Conservation (phyloP, 2,113 vertebrate species). For the Platysternon megacephalum region DNA sequence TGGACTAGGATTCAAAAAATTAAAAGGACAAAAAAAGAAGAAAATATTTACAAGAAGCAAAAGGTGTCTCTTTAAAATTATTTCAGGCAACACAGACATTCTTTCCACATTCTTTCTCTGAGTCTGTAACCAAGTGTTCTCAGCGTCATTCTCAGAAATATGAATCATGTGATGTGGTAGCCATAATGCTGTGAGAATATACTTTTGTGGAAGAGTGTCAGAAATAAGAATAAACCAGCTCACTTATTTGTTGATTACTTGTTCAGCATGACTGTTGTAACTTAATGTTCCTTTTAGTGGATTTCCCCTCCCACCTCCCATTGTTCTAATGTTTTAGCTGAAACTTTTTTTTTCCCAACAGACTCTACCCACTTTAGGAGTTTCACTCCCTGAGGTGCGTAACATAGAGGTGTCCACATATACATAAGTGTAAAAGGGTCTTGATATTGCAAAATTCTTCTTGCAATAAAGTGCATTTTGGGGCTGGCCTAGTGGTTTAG, state of each 20-base stretch:
- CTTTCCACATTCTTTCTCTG: not conserved
- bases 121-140: not conserved
- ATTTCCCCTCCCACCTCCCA: not conserved
- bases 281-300: not conserved
- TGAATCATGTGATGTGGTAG: not conserved
- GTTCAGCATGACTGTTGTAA: not conserved
- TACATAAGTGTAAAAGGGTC: conserved; percentile 24
- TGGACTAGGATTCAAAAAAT: not conserved
- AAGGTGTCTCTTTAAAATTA: not conserved
- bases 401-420: conserved; percentile 34
- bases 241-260: not conserved
- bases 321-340: conserved; percentile 52
- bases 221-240: accelerated
- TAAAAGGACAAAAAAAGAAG: not conserved
- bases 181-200: accelerated
- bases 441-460: conserved; percentile 14
- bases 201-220: accelerated
- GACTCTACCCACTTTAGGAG: conserved; percentile 80
- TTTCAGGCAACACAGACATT: not conserved
- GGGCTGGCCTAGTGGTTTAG: not conserved
- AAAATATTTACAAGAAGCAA: not conserved
- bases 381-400: conserved; percentile 80
- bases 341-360: conserved; percentile 80
- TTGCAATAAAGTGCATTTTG: conserved; percentile 48
- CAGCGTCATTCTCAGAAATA: not conserved